Percentiles rank a stretch among this genome's conserved stretches.
These are phyloP conservation scores for Scaptomyza montana DNA, from an alignment of 1,140 invertebrate species.

Conservation along the genomic window DNA sequence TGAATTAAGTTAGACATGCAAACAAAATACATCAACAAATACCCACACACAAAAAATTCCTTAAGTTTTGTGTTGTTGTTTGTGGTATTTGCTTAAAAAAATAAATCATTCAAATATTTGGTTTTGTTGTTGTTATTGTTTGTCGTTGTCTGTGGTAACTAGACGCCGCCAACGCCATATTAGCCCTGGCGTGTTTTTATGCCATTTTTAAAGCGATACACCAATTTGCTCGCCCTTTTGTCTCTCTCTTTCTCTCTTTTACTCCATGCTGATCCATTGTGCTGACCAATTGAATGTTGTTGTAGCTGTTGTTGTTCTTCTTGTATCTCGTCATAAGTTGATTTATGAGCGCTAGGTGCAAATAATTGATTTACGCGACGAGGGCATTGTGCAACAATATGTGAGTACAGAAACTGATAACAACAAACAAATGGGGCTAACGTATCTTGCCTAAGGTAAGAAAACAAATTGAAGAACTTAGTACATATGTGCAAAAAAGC, in stretches of 20 bases:
- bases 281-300: slow-evolving; percentile 65
- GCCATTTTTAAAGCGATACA: slow-evolving; percentile 55
- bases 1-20: slow-evolving; percentile 20
- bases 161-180: slow-evolving; percentile 74
- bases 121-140: slow-evolving; percentile 46
- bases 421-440: slow-evolving; percentile 1
- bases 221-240: slow-evolving; percentile 67
- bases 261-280: background rate
- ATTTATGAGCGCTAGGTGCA: slow-evolving; percentile 72
- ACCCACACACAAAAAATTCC: slow-evolving; percentile 24
- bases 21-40: slow-evolving; percentile 14
- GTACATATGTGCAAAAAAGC: slow-evolving; percentile 26
- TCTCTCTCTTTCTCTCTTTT: slow-evolving; percentile 12
- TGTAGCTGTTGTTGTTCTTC: slow-evolving; percentile 19
- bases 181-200: slow-evolving; percentile 62
- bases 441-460: background rate
- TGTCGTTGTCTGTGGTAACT: slow-evolving; percentile 53
- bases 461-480: slow-evolving; percentile 18
- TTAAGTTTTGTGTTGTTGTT: slow-evolving; percentile 25
- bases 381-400: slow-evolving; percentile 32
- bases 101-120: slow-evolving; percentile 68
- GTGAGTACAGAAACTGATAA: slow-evolving; percentile 36
- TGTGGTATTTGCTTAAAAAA: slow-evolving; percentile 14
- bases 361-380: slow-evolving; percentile 74
- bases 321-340: slow-evolving; percentile 63